These are phyloP conservation scores for Perca fluviatilis DNA, from an alignment of 2,113 vertebrate species.

Conservation along the genomic window DNA sequence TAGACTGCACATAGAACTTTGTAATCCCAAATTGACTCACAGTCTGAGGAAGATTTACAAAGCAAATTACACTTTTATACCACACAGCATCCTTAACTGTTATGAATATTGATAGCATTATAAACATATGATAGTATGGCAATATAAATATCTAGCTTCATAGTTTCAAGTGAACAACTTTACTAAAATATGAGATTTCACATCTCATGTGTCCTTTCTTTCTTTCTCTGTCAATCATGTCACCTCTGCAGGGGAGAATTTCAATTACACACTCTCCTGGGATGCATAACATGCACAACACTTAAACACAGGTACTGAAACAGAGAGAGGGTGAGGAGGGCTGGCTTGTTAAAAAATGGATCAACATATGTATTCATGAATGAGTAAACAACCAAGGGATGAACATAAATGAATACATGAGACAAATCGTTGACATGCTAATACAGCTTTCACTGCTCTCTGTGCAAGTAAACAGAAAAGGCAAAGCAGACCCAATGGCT, in stretches of 20 bases:
- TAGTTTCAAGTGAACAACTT: conserved; percentile 13
- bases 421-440: background rate
- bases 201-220: conserved; percentile 41
- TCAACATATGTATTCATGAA: conserved; percentile 65
- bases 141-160: background rate
- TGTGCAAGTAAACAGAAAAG: background rate
- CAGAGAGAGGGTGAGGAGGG: background rate
- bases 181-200: conserved; percentile 58
- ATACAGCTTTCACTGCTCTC: background rate
- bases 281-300: conserved; percentile 57
- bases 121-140: background rate
- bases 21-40: background rate
- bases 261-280: conserved; percentile 82
- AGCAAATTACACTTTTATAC: background rate
- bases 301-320: conserved; percentile 55
- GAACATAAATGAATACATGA: conserved; percentile 53
- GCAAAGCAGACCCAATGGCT: background rate
- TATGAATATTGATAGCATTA: background rate
- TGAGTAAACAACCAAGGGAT: conserved; percentile 52
- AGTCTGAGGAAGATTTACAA: background rate
- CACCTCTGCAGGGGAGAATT: conserved; percentile 64
- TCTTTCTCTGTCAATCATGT: conserved; percentile 57
- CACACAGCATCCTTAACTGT: background rate
- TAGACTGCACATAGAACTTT: background rate
- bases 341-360: conserved; percentile 34